A percentile compares a stretch with the other conserved stretches of the same genome.
Evolutionary conservation across 2,797 vertebrate species (phyloP).

Genomic region (Denticeps clupeoides): DNA sequence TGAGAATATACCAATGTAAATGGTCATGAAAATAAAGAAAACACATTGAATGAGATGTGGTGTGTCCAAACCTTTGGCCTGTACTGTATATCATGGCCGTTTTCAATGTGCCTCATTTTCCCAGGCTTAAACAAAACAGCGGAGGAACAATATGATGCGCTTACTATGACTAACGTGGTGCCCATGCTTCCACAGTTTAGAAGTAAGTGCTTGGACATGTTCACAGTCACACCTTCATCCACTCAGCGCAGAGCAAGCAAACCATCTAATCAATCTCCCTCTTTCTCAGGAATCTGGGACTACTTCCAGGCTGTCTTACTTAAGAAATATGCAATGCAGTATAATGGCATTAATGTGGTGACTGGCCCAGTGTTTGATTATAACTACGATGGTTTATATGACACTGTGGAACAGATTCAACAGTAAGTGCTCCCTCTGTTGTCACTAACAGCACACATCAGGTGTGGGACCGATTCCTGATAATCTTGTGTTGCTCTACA

Average conservation of each 20-base stretch:
- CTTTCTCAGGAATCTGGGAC: conserved; percentile 82
- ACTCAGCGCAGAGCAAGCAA: neutral
- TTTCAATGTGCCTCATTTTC: neutral
- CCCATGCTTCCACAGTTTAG: conserved; percentile 84
- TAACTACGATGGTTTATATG: conserved; percentile 70
- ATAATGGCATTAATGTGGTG: conserved; percentile 70
- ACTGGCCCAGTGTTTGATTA: conserved; percentile 79
- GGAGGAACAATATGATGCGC: conserved; percentile 63
- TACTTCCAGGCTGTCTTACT: conserved; percentile 68
- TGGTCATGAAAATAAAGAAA: no score
- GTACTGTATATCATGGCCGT: no score
- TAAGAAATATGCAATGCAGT: conserved; percentile 54
- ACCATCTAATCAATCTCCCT: no score
- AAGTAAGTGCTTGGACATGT: conserved; percentile 53
- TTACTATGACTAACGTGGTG: conserved; percentile 72
- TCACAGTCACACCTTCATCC: neutral
- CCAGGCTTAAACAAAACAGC: conserved; percentile 43
- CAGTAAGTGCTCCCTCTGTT: conserved; percentile 54
- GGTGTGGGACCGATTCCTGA: no score
- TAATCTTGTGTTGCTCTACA: conserved; percentile 28
- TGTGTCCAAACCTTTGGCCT: no score
- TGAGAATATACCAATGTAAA: no score
- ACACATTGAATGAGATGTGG: no score
- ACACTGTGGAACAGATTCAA: conserved; percentile 58
- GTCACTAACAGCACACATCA: neutral